Base-by-base conservation (phyloP, 2,797 vertebrate species). In the Hypotaenidia philippensis region DNA sequence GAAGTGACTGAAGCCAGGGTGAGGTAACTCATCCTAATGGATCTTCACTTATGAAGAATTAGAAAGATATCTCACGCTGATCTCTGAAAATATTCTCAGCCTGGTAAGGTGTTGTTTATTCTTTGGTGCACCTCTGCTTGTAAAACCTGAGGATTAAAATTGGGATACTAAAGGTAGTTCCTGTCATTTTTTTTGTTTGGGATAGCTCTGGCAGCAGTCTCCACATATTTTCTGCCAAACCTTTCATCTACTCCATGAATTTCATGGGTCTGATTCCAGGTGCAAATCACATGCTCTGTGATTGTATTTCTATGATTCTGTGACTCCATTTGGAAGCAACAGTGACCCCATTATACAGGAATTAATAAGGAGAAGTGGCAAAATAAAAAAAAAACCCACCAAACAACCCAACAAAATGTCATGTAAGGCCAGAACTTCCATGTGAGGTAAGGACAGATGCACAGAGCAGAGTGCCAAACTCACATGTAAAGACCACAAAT, bases 401-500 rank as follows among this genome's bases (percentile, higher is more conserved):
- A 44, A 44, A 19, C 41, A 19, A 0, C 6, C 2, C 3, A 45
- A 41, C 3, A 45, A 36, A 49, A 7, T 19, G 50, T 19, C 9
- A 16, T 41, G 8, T 38, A 72, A 34, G 14, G 3, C 23, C 6
- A 50, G 45, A 90, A n/a, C 5, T 3, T 75, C 6, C 8, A 10
- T 25, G 10, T 66, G 20, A 60, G n/a, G 36, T 53, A 83, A 70
- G 9, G 3, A 31, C 26, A 64, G 7, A 49, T 3, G 5, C 8
- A 26, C 29, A 17, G 22, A 34, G 6, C 20, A 40, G 4, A 3
- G 6, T 17, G 11, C 32, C 16, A 71, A 64, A 50, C 9, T 53
- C 27, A 3, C 2, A 0, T 60, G 10, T 61, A 13, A 38, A 71
- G 26, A 69, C 55, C 36, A 57, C 13, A 27, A 0, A 2, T 40